Base-by-base conservation (phyloP, 2,797 vertebrate genomes). In the Macroramphosus scolopax region DNA sequence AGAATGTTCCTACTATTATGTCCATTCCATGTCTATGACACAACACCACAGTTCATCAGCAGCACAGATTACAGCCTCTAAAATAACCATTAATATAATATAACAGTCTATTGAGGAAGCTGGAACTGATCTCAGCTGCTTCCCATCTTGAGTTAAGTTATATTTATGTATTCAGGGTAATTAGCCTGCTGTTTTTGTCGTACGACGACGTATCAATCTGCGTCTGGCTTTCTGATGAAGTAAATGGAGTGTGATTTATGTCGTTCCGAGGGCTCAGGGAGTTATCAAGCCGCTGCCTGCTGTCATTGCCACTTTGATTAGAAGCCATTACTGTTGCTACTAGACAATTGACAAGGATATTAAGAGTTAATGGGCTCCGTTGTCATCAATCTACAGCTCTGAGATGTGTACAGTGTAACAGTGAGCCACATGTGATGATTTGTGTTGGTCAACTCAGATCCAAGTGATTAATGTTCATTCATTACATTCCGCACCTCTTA, bases 341-440 rank as follows among this genome's bases (percentile, higher is more conserved):
- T 37, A 59, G 45, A 55, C 51, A 55, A 48, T 35, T 63, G 25
- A 55, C 41, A 24, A 46, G 33, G 29, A 56, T 51, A 46, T 49
- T 46, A 54, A 51, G 26, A 42, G 43, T 48, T 48, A 68, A 66
- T 51, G 40, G 40, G 33, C 34, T 8, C 12, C 36, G 15, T 1
- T 39, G 18, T 25, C 31, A 41, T 45, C 17, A 17, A 12, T 52
- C 44, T 44, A 35, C 2, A 1, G 13, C 63, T 16, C 49, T 3
- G 5, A 53, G 22, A 6, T 54, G 47, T 68, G 42, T 47, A 35
- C 9, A 20, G 52, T 5, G 6, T 31, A 5, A 29, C 2, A n/a
- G 32, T 10, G 32, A 44, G 34, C 17, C n/a, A 49, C 10, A 15
- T 33, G 24, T 54, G 51, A 38, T 42, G 32, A 60, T 71, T 59